These are phyloP conservation scores for Hemithea aestivaria DNA, from an alignment of 2,888 invertebrate genomes.

Conservation along the genomic window DNA sequence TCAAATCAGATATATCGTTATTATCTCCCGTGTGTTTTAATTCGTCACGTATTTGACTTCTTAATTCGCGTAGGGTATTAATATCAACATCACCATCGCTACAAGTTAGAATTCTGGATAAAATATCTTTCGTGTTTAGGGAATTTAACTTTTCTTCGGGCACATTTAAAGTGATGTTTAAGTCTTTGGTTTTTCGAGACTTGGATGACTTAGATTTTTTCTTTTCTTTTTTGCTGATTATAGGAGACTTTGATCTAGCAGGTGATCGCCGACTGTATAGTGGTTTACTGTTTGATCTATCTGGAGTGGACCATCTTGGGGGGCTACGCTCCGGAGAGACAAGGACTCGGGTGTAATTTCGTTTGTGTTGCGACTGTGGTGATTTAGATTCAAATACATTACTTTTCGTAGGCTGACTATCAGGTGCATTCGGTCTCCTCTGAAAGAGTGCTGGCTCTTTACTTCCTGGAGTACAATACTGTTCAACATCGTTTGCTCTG, in stretches of 20 bases:
- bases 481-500: constrained; percentile 52
- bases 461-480: constrained; percentile 53
- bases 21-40: constrained; percentile 63
- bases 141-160: constrained; percentile 63
- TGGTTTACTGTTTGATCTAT: constrained; percentile 36
- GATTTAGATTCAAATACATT: constrained; percentile 7
- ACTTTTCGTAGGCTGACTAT: constrained; percentile 25
- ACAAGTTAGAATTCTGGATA: constrained; percentile 65
- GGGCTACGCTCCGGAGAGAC: constrained; percentile 54
- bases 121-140: constrained; percentile 64
- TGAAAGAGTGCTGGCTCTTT: constrained; percentile 69
- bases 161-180: constrained; percentile 68
- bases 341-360: constrained; percentile 61
- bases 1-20: constrained; percentile 68
- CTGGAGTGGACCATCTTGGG: constrained; percentile 33
- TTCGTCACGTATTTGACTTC: constrained; percentile 70
- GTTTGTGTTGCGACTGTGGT: constrained; percentile 23
- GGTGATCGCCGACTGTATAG: constrained; percentile 55
- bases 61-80: constrained; percentile 64
- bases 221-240: constrained; percentile 53
- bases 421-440: constrained; percentile 54
- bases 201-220: constrained; percentile 47
- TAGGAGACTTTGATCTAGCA: constrained; percentile 43
- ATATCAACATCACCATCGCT: constrained; percentile 70
- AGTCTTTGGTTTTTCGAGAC: constrained; percentile 42